Evolutionary conservation across 2,888 invertebrate genomes (phyloP).

Genomic region (Drosophila helvetica): DNA sequence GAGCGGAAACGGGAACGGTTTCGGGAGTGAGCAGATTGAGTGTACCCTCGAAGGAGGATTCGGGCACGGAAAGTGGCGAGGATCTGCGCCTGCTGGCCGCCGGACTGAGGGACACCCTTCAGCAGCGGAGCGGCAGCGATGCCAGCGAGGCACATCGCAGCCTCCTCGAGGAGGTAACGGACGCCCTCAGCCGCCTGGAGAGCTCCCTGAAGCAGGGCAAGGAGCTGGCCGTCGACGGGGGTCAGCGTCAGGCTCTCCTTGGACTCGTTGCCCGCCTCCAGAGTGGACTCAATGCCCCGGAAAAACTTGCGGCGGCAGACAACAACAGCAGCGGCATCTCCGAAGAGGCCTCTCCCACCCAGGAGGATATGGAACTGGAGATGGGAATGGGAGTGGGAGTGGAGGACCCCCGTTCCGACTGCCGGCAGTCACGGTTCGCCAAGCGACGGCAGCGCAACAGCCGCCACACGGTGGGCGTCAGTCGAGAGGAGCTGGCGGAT

Average conservation of each 20-base stretch:
- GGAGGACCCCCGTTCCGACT: slow-evolving; percentile 70
- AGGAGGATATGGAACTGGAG: slow-evolving; percentile 56
- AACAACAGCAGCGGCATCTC: not conserved
- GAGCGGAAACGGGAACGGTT: slow-evolving; percentile 21
- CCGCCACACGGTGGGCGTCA: slow-evolving; percentile 93
- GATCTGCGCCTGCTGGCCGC: slow-evolving; percentile 86
- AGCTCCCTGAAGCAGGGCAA: slow-evolving; percentile 87
- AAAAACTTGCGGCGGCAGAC: slow-evolving; percentile 73
- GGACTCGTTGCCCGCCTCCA: slow-evolving; percentile 89
- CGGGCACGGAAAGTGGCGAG: slow-evolving; percentile 89
- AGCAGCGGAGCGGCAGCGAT: slow-evolving; percentile 82
- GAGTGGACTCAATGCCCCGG: slow-evolving; percentile 85
- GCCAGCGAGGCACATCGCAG: slow-evolving; percentile 86
- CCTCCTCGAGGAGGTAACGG: slow-evolving; percentile 89
- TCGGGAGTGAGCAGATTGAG: slow-evolving; percentile 71
- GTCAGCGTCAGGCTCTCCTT: slow-evolving; percentile 87
- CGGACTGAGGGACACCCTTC: slow-evolving; percentile 85
- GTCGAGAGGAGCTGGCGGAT: slow-evolving; percentile 91
- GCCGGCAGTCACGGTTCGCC: slow-evolving; percentile 84
- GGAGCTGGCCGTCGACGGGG: slow-evolving; percentile 84
- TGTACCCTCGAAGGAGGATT: slow-evolving; percentile 86
- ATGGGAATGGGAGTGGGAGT: slow-evolving; percentile 32
- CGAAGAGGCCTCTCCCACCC: not conserved
- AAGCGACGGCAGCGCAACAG: slow-evolving; percentile 87
- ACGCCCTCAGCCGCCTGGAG: slow-evolving; percentile 90